Base-by-base conservation (phyloP, 2,113 vertebrate genomes). In the Zingel zingel region DNA sequence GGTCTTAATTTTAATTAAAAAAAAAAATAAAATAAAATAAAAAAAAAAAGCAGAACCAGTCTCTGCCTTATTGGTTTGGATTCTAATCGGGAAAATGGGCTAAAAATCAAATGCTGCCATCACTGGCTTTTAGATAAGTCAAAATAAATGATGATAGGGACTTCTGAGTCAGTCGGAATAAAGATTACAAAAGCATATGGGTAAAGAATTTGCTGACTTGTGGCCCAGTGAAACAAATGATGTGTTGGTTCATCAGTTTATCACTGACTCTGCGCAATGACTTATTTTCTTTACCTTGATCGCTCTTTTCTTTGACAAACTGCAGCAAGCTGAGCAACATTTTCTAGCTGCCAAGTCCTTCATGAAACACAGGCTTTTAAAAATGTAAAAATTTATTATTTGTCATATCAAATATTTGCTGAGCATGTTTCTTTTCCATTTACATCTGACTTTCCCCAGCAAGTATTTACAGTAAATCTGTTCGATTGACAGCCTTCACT, bases 11-110 rank as follows among this genome's bases (percentile, higher is more conserved):
- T 68, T 56, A 51, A 82, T 81, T 61, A 39, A 64, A 53, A 57
- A 67, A 56, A 64, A 62, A 57, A 59, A n/a, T n/a, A n/a, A 56
- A 80, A 39, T 10, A 69, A 54, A 62, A 45, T 39, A 64, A 48
- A 53, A 67, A 56, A 47, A 64, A 54, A 53, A 67, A 56, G 78
- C 16, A 74, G 50, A 64, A 30, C 19, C 16, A 16, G 68, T 23
- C 69, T 71, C 13, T 50, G 57, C 36, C 72, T 87, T 62, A 91
- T 89, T 86, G 90, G 75, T 90, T 89, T 78, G 85, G 89, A 90
- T 86, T 89, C 82, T 91, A 92, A 94, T 94, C 89, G 83, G 78
- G 91, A 86, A 91, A 92, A 92, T 94, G 93, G 88, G 70, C 76
- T 83, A 83, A 87, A 90, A 90, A 91, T 91, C 90, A 90, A 83